These are phyloP conservation scores for Paralichthys olivaceus DNA, from an alignment of 2,113 vertebrate species.

Conservation along the genomic window DNA sequence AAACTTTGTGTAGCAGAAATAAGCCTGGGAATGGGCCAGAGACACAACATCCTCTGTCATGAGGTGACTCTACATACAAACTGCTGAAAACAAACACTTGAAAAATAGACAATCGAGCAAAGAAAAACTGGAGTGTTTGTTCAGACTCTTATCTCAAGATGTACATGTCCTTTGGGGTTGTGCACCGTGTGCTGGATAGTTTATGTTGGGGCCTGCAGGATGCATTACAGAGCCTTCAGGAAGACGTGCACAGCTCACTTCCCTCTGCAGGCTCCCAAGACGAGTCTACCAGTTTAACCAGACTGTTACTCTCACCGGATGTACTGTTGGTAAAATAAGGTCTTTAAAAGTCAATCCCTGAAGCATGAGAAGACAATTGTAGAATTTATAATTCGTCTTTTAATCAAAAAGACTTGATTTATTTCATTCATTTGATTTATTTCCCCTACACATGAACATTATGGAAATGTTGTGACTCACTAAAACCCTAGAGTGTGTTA, in stretches of 20 bases:
- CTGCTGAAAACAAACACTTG: constrained; percentile 57
- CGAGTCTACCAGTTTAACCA: constrained; percentile 2
- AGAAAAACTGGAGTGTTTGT: constrained; percentile 63
- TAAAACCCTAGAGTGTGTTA: not conserved
- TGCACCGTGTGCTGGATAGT: constrained; percentile 46
- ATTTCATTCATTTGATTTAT: constrained; percentile 2
- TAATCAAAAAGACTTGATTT: constrained; percentile 9
- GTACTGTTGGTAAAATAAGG: not conserved
- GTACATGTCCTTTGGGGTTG: constrained; percentile 69
- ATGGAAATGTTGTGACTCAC: too few relatives aligned
- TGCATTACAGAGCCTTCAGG: constrained; percentile 52
- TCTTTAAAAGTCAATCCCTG: not conserved
- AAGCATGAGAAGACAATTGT: not conserved
- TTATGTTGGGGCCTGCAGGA: constrained; percentile 58
- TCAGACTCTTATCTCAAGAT: constrained; percentile 67
- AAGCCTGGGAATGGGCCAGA: constrained; percentile 62
- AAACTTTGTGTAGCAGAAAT: constrained; percentile 66
- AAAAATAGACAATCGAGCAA: constrained; percentile 14
- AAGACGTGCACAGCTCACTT: constrained; percentile 37
- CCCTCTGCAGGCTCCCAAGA: constrained; percentile 35
- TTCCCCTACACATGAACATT: not conserved
- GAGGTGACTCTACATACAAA: constrained; percentile 34
- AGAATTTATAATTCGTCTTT: not conserved
- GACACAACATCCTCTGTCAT: constrained; percentile 70
- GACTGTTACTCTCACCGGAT: not conserved